phyloP scores from a whole-genome alignment of 2,797 vertebrate species.

The Antennarius maculatus region DNA sequence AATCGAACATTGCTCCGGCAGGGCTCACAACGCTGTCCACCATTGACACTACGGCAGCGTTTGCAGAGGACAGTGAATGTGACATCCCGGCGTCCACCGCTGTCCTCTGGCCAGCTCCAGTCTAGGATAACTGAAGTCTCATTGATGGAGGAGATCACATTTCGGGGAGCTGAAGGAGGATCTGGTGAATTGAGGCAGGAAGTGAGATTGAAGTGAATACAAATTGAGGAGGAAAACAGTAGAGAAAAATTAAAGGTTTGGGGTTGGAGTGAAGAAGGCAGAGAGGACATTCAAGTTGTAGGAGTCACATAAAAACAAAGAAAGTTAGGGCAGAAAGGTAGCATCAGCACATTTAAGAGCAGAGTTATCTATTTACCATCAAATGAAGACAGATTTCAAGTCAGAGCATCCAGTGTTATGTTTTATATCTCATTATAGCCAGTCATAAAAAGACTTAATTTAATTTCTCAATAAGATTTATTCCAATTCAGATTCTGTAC shows the following conservation, averaged over 20 bases:
- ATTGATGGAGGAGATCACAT: slow-evolving; percentile 98
- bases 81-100: slow-evolving; percentile 91
- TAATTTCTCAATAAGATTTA: too few species aligned
- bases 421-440: neutral
- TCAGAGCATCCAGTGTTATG: neutral
- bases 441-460: too few species aligned
- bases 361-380: neutral
- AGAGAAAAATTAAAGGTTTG: neutral
- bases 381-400: neutral
- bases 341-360: slow-evolving; percentile 1
- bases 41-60: slow-evolving; percentile 80
- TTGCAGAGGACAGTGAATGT: slow-evolving; percentile 95
- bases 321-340: neutral
- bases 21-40: slow-evolving; percentile 83
- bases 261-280: neutral
- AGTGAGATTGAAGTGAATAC: neutral
- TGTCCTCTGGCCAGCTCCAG: slow-evolving; percentile 96
- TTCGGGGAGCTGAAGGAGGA: slow-evolving; percentile 92
- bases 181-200: slow-evolving; percentile 72
- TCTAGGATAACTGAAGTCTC: slow-evolving; percentile 98
- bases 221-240: slow-evolving; percentile 3
- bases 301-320: neutral
- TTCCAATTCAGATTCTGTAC: too few species aligned
- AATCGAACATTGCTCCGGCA: slow-evolving; percentile 91
- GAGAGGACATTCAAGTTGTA: neutral